Base-by-base conservation (phyloP, 2,797 vertebrate species). In the Macrochelys suwanniensis region DNA sequence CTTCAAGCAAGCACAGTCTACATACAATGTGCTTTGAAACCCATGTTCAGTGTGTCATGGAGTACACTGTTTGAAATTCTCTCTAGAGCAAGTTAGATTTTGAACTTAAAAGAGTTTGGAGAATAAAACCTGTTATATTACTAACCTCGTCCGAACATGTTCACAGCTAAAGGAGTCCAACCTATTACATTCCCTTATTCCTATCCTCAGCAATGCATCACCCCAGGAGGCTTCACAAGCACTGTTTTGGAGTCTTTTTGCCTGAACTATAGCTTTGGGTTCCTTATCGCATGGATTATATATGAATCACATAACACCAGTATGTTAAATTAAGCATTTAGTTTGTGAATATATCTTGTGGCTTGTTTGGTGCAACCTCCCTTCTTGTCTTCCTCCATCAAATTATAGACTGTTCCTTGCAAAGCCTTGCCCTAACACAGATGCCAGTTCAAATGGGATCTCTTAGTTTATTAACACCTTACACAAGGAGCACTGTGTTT, bases 111-210 rank as follows among this genome's bases (percentile, higher is more conserved):
- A 57, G 15, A 15, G 2, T 51, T 88, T 42, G 31, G 71, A 54
- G 8, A 11, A 26, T 82, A 37, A 84, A 26, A 84, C 17, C 82
- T 81, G 23, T 33, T 54, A 19, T 28, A 59, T 59, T 59, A n/a
- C 77, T 56, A 11, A 6, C 49, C 26, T 87, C 19, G 17, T 19
- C 31, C 47, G 0, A 0, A 56, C 71, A 13, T 1, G 2, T 47
- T 83, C 83, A n/a, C 31, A 74, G 57, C 33, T 3, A 7, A 5
- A n/a, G n/a, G 87, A 84, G n/a, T 74, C 23, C 71, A 42, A 21
- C 57, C 0, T 0, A 4, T 0, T 2, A 15, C 0, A 3, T 77
- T 50, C 45, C 3, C 8, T 1, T 42, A 28, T n/a, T 59, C 28
- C 82, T 47, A 21, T 51, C 51, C 54, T 68, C 28, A 59, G 54